Percentiles rank a stretch among this genome's conserved stretches.
phyloP scores from a whole-genome alignment of 2,113 vertebrate genomes.

The Apaloderma vittatum region DNA sequence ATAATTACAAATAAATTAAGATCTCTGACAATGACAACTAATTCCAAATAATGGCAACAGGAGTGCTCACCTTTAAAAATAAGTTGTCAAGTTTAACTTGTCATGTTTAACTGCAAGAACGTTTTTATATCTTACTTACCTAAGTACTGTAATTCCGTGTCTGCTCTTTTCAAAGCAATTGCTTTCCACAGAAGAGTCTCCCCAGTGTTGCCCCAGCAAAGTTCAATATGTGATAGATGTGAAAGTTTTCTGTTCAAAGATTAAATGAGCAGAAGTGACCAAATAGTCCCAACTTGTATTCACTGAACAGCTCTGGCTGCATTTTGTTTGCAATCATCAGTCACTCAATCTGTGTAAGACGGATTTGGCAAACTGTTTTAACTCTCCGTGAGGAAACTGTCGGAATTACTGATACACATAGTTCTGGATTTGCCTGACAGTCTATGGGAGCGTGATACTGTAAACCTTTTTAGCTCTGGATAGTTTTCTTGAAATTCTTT shows the following conservation, averaged over 20 bases:
- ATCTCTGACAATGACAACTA: not conserved
- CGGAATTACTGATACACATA: not conserved
- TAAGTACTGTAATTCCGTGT: not conserved
- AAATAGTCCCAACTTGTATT: not conserved
- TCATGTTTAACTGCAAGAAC: not conserved
- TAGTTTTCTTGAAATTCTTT: not conserved
- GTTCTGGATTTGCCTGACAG: not conserved
- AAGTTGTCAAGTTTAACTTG: not conserved
- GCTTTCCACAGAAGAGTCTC: not conserved
- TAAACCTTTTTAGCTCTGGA: not conserved
- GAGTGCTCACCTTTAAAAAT: not conserved
- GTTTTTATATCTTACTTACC: not conserved
- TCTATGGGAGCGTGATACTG: not conserved
- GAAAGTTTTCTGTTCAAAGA: not conserved
- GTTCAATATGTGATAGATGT: not conserved
- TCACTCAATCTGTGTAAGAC: not conserved
- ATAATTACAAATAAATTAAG: not conserved
- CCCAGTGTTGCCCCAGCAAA: not conserved
- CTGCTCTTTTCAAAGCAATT: not conserved
- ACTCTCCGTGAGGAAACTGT: not conserved
- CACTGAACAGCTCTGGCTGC: not conserved
- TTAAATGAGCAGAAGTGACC: not conserved
- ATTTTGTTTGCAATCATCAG: not conserved
- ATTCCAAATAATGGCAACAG: not conserved
- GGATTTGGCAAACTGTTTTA: not conserved